A percentile compares a stretch with the other conserved stretches of the same genome.
Evolutionary conservation across 35 echinoderm and acorn worm species (phyloP).

Genomic region (Diadema setosum): DNA sequence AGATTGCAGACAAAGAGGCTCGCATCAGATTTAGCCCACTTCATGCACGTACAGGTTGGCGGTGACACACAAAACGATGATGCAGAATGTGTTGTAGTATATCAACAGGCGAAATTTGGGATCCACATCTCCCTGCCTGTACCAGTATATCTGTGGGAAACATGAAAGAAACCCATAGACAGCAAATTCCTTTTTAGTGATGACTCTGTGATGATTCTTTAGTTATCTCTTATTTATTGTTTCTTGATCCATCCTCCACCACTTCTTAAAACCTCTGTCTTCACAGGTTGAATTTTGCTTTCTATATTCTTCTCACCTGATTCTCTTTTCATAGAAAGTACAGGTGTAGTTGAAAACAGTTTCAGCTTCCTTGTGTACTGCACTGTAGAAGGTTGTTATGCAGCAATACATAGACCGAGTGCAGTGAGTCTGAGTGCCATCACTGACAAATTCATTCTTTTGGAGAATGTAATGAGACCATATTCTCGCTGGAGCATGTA

Average conservation of each 20-base stretch:
- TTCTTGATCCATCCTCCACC: neutral
- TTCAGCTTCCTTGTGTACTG: too few species aligned
- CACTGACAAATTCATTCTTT: too few species aligned
- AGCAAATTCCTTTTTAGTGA: too few species aligned
- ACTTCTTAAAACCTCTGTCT: neutral
- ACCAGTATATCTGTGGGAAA: slow-evolving; percentile 92
- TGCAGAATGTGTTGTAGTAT: slow-evolving; percentile 82
- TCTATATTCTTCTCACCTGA: neutral
- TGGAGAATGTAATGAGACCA: too few species aligned
- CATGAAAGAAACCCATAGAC: neutral
- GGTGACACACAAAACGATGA: slow-evolving; percentile 73
- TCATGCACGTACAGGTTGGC: slow-evolving; percentile 84
- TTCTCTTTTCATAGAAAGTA: neutral
- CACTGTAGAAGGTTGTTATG: too few species aligned
- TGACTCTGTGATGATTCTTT: too few species aligned
- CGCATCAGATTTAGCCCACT: too few species aligned
- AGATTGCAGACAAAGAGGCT: too few species aligned
- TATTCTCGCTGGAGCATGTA: too few species aligned
- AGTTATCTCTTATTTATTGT: too few species aligned
- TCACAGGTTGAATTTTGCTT: neutral
- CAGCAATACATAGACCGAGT: too few species aligned
- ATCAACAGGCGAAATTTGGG: slow-evolving; percentile 90
- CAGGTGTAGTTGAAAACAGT: neutral
- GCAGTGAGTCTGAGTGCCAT: too few species aligned
- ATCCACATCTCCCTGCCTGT: slow-evolving; percentile 84